Conservation (phyloP, 1,140 invertebrate genomes). For the Zaprionus lachaisei region DNA sequence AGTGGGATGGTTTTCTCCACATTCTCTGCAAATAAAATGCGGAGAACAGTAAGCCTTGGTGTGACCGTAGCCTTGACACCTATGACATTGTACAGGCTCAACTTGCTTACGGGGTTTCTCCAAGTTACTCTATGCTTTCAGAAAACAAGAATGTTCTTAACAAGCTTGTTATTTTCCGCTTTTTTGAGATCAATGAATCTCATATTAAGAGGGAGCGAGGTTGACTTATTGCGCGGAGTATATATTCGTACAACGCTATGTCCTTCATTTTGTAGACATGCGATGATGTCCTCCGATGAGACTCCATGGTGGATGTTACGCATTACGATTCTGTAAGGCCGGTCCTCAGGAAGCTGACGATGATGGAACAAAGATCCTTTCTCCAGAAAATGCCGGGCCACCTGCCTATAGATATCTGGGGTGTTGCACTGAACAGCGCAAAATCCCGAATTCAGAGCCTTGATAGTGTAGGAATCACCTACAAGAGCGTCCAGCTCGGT, state of each 20-base stretch:
- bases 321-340: background rate
- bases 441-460: too few species aligned
- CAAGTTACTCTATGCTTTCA: background rate
- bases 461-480: too few species aligned
- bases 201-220: constrained; percentile 4
- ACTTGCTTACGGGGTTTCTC: too few species aligned
- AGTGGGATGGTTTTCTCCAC: background rate
- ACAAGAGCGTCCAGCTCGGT: too few species aligned
- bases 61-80: background rate
- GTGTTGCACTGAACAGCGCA: background rate
- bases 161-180: background rate
- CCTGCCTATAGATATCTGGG: background rate
- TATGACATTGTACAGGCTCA: background rate
- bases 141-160: background rate
- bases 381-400: background rate
- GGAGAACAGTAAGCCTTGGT: background rate
- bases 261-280: too few species aligned
- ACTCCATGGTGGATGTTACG: background rate
- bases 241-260: background rate
- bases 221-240: background rate
- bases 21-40: background rate
- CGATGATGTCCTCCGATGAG: too few species aligned
- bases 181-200: constrained; percentile 1
- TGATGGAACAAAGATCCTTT: background rate
- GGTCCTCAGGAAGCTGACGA: background rate